Evolutionary conservation across 2,113 vertebrate genomes (phyloP), one percentile per base, ranked within the genome.

Genomic region (Synodontis membranacea): DNA sequence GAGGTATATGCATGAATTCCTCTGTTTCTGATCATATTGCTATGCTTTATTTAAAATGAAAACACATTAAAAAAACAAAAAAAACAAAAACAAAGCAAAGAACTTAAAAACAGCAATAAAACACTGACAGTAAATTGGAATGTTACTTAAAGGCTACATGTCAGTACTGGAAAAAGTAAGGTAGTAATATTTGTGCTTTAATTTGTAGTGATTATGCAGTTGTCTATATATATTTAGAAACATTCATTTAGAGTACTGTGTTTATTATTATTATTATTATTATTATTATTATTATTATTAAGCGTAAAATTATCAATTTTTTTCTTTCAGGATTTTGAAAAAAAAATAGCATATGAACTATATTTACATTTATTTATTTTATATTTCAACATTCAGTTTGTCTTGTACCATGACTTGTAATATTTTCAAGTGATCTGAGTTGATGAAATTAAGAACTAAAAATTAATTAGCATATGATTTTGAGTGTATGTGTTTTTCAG

Each of bases 1-100:
- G 84, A 86, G 81, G 88, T 84, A 88, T 86, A 79, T 78, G 66
- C 50, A 28, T 58, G 72, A 34, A 37, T 23, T 74, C 37, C 54
- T 37, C 52, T 64, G 50, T 72, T 72, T 66, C 54, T 19, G 12
- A 28, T 70, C 50, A 75, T n/a, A 52, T 21, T 60, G 1, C 68
- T 66, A 37, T 48, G 46, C 34, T 31, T 70, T 62, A 70, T 37
- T 68, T 85, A 48, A 82, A 48, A 70, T 50, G 66, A 60, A 83
- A 83, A 48, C 39, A 1, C 0, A 46, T 15, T 46, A 74, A 23
- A 42, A 23, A 23, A 9, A 21, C 19, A 6, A 28, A 31, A n/a
- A 15, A 42, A 46, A 46, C 14, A 10, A 39, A 23, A 39, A 50
- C 14, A 50, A 50, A 50, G 14, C 14, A 14, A 50, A 50, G n/a